These are phyloP conservation scores for Nibea albiflora DNA, from an alignment of 2,113 vertebrate species.

Conservation along the genomic window DNA sequence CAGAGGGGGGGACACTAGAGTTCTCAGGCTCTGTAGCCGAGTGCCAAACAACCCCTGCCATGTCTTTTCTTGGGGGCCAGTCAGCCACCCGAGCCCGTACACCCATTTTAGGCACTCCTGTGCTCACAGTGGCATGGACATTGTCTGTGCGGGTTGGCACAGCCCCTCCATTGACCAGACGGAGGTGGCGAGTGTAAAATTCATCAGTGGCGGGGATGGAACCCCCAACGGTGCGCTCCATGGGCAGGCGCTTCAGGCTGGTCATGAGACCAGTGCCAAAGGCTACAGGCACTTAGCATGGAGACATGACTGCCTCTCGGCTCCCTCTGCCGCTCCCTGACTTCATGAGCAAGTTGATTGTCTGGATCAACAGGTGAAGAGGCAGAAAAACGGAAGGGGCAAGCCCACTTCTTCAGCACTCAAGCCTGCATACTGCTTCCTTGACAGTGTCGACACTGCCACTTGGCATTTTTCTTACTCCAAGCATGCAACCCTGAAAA, in stretches of 20 bases:
- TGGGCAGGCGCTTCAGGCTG: conserved; percentile 92
- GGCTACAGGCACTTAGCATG: conserved; percentile 77
- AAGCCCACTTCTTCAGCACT: conserved; percentile 48
- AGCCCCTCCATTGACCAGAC: conserved; percentile 90
- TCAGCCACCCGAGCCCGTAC: conserved; percentile 96
- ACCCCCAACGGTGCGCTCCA: conserved; percentile 90
- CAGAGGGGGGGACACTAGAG: conserved; percentile 39
- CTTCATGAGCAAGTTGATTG: conserved; percentile 72
- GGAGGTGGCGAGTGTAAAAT: conserved; percentile 93
- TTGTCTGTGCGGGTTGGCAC: conserved; percentile 87
- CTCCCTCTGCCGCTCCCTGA: conserved; percentile 42
- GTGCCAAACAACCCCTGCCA: conserved; percentile 76
- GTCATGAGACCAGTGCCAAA: conserved; percentile 89
- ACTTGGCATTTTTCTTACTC: conserved; percentile 21
- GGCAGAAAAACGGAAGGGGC: background rate
- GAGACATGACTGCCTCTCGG: conserved; percentile 68
- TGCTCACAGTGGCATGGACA: conserved; percentile 87
- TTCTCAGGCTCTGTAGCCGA: conserved; percentile 68
- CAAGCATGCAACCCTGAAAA: conserved; percentile 46
- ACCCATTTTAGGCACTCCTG: conserved; percentile 96
- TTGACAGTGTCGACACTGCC: background rate
- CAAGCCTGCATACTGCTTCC: conserved; percentile 50
- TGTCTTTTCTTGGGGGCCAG: conserved; percentile 95
- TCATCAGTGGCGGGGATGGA: conserved; percentile 91
- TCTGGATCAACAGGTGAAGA: conserved; percentile 40